These are phyloP conservation scores for Tetraodon nigroviridis DNA, from an alignment of 2,113 vertebrate genomes.

Conservation along the genomic window DNA sequence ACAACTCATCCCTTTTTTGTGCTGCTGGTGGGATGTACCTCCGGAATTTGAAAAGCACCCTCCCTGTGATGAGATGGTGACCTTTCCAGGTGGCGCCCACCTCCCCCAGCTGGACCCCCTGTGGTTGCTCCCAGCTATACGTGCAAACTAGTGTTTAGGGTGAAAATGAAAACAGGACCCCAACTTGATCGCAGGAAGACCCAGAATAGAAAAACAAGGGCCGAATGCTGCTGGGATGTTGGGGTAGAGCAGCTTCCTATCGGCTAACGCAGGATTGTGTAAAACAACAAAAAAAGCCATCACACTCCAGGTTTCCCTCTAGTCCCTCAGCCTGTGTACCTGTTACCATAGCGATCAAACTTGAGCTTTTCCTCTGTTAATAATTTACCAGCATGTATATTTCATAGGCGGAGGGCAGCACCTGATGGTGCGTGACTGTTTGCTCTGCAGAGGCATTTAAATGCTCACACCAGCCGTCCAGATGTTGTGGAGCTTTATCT, in stretches of 20 bases:
- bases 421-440: conserved; percentile 20
- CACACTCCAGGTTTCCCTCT: conserved; percentile 10
- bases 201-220: conserved; percentile 22
- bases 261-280: conserved; percentile 9
- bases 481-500: conserved; percentile 9
- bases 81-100: neutral
- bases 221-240: neutral
- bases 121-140: conserved; percentile 17
- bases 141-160: conserved; percentile 32
- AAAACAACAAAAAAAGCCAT: neutral
- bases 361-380: conserved; percentile 34
- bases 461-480: conserved; percentile 13
- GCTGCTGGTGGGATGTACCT: neutral
- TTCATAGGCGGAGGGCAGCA: conserved; percentile 35
- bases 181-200: conserved; percentile 2
- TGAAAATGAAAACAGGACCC: conserved; percentile 16
- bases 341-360: conserved; percentile 33
- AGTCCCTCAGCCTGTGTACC: no score
- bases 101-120: conserved; percentile 4
- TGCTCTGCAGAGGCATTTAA: conserved; percentile 25
- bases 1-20: neutral
- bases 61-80: neutral
- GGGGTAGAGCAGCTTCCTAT: conserved; percentile 8
- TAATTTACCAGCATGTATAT: conserved; percentile 59
- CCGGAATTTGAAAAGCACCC: neutral